Conservation (phyloP, 1,140 invertebrate genomes). For the Pygmarrhopalites habei region DNA sequence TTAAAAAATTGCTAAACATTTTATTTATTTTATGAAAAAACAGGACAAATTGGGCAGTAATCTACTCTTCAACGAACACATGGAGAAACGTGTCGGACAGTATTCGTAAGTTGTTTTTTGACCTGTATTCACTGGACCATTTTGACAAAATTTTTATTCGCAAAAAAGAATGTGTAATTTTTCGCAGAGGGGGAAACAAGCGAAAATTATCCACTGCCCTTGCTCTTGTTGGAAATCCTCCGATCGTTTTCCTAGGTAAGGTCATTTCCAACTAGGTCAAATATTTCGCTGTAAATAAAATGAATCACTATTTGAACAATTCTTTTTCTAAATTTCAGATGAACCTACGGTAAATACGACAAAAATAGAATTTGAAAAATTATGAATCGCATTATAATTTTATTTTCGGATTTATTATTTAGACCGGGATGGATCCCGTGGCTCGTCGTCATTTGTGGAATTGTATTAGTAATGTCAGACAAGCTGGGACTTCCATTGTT, state of each 20-base stretch:
- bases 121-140: not conserved
- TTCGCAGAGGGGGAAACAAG: conserved; percentile 86
- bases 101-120: conserved; percentile 42
- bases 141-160: not conserved
- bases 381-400: too few species aligned
- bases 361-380: too few species aligned
- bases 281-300: too few species aligned
- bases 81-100: conserved; percentile 45
- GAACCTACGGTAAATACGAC: too few species aligned
- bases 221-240: conserved; percentile 80
- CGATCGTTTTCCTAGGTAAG: conserved; percentile 71
- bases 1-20: too few species aligned
- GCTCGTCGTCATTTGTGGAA: conserved; percentile 72
- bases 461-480: conserved; percentile 55
- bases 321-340: too few species aligned
- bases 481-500: conserved; percentile 61
- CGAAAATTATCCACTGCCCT: conserved; percentile 89
- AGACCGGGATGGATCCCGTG: conserved; percentile 49
- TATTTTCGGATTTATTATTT: too few species aligned
- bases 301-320: too few species aligned
- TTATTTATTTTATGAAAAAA: too few species aligned
- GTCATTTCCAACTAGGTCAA: too few species aligned
- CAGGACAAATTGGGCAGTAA: too few species aligned
- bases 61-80: conserved; percentile 43
- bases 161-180: too few species aligned